phyloP scores from a whole-genome alignment of 1,140 invertebrate genomes.

The Cotesia chilonis region DNA sequence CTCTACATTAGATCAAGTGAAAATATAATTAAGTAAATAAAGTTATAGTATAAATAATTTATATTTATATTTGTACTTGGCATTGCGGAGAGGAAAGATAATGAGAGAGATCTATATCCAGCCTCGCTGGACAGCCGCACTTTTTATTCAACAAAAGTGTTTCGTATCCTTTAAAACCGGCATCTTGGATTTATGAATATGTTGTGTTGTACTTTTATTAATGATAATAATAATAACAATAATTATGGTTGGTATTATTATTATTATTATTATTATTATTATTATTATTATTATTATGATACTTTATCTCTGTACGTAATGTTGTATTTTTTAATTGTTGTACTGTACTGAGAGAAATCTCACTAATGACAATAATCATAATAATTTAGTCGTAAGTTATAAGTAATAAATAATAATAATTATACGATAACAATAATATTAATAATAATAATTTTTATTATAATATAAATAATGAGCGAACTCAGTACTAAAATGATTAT shows the following conservation, averaged over 20 bases:
- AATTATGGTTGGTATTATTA: slow-evolving; percentile 25
- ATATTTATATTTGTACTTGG: neutral
- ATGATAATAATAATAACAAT: neutral
- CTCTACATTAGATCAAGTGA: too few species aligned
- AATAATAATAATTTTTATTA: too few species aligned
- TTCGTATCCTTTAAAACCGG: too few species aligned
- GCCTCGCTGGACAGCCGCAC: slow-evolving; percentile 14
- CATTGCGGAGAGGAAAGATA: slow-evolving; percentile 18
- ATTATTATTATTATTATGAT: slow-evolving; percentile 19
- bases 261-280: slow-evolving; percentile 24
- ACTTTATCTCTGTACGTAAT: slow-evolving; percentile 32
- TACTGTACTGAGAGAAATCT: slow-evolving; percentile 38
- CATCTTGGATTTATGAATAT: too few species aligned
- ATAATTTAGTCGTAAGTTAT: neutral
- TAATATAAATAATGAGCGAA: too few species aligned
- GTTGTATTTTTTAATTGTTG: slow-evolving; percentile 44
- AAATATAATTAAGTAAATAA: neutral
- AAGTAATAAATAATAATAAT: too few species aligned
- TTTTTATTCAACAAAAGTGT: neutral
- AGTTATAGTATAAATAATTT: slow-evolving; percentile 13
- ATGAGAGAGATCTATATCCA: slow-evolving; percentile 20
- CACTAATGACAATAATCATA: slow-evolving; percentile 52
- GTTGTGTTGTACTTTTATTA: too few species aligned
- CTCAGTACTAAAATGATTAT: too few species aligned
- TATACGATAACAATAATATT: too few species aligned